Evolutionary conservation across 2,113 vertebrate species (phyloP).

Genomic region (Heterotis niloticus): DNA sequence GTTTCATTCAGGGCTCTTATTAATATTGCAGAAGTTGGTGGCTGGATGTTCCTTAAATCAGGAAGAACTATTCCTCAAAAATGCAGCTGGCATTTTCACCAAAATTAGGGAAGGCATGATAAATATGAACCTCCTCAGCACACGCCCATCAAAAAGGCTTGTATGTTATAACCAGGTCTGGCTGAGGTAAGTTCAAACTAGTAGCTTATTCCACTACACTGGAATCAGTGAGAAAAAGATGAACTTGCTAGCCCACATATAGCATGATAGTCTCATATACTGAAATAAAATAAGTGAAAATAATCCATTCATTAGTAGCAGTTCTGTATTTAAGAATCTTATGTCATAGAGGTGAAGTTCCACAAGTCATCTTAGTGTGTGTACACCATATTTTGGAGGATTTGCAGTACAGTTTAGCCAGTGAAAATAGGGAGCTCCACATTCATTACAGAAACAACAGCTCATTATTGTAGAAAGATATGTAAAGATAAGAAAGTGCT

Average conservation of each 20-base stretch:
- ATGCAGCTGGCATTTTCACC: neutral
- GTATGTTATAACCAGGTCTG: neutral
- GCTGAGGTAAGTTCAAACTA: neutral
- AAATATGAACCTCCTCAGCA: neutral
- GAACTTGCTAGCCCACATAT: neutral
- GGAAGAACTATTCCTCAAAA: neutral
- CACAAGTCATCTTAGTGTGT: no score
- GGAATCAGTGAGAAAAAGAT: neutral
- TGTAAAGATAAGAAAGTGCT: no score
- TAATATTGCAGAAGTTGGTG: neutral
- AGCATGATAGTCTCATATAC: neutral
- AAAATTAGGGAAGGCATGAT: neutral
- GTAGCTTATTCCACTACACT: neutral
- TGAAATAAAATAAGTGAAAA: neutral
- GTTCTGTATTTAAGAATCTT: no score
- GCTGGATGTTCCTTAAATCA: slow-evolving; percentile 5
- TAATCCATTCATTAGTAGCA: no score
- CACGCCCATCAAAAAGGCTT: neutral
- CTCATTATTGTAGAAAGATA: no score
- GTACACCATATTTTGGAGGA: no score
- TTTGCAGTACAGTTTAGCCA: no score
- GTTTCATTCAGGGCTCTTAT: slow-evolving; percentile 2
- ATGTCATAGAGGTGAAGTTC: no score
- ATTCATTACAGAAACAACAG: no score
- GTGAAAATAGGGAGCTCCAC: no score